phyloP scores from a whole-genome alignment of 2,797 vertebrate species.

The Eulemur coronatus region DNA sequence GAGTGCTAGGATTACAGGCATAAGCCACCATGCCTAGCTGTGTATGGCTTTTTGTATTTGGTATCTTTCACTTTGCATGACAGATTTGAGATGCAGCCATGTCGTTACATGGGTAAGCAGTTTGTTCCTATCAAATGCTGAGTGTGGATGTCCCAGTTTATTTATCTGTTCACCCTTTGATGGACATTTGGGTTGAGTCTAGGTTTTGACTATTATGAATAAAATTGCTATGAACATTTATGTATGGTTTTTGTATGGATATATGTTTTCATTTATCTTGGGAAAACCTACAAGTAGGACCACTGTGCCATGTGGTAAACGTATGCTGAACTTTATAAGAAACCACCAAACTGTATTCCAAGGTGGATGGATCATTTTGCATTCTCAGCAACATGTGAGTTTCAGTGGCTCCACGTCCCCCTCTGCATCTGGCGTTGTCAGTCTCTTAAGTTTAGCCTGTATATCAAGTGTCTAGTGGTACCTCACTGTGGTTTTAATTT shows the following conservation, averaged over 20 bases:
- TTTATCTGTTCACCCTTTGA: too few species aligned
- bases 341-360: not conserved
- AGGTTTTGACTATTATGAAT: too few species aligned
- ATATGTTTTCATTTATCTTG: not conserved
- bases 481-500: not conserved
- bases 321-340: not conserved
- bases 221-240: not conserved
- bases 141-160: too few species aligned
- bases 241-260: not conserved
- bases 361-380: not conserved
- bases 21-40: too few species aligned
- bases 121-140: not conserved
- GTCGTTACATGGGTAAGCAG: not conserved
- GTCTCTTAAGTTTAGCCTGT: not conserved
- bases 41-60: not conserved
- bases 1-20: too few species aligned
- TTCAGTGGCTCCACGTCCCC: not conserved
- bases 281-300: not conserved
- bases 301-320: too few species aligned
- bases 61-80: not conserved
- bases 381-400: not conserved
- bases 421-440: not conserved
- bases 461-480: too few species aligned
- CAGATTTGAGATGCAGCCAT: too few species aligned
- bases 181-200: too few species aligned